phyloP scores from a whole-genome alignment of 2,888 invertebrate genomes.

The Mesochorus sp. region DNA sequence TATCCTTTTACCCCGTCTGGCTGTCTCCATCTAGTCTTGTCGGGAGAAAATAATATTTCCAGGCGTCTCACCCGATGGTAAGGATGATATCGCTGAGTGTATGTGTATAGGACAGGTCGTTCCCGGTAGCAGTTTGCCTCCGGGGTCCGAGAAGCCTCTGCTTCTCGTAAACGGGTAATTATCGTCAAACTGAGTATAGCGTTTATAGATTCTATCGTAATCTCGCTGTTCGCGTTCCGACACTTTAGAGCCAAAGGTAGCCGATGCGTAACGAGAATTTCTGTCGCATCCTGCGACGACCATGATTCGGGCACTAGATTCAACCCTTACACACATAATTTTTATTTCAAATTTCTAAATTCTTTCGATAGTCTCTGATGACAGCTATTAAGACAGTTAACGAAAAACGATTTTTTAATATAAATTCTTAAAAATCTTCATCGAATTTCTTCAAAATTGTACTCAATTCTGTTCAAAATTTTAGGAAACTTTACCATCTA shows the following conservation, averaged over 20 bases:
- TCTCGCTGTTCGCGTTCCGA: slow-evolving; percentile 70
- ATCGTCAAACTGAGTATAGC: slow-evolving; percentile 67
- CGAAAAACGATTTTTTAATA: no score
- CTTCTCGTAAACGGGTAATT: slow-evolving; percentile 68
- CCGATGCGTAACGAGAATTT: slow-evolving; percentile 60
- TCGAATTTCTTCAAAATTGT: no score
- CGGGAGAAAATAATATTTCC: slow-evolving; percentile 51
- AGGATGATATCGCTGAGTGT: neutral
- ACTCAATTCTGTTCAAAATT: no score
- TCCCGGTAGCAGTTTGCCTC: slow-evolving; percentile 8
- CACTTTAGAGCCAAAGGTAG: slow-evolving; percentile 68
- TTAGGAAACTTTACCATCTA: no score
- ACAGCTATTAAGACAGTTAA: no score
- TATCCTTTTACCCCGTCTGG: slow-evolving; percentile 27
- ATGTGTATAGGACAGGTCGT: slow-evolving; percentile 4
- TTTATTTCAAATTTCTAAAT: no score
- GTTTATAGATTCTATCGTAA: slow-evolving; percentile 70
- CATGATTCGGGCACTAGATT: slow-evolving; percentile 69
- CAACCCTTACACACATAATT: no score
- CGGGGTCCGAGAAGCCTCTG: slow-evolving; percentile 27
- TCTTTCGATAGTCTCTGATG: no score
- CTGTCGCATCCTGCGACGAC: slow-evolving; percentile 58
- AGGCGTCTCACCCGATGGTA: neutral
- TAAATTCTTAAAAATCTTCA: no score
- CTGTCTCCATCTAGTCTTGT: slow-evolving; percentile 24